Evolutionary conservation across 2,797 vertebrate species (phyloP), one percentile per base, ranked within the genome.

Genomic region (Pogonophryne albipinna): DNA sequence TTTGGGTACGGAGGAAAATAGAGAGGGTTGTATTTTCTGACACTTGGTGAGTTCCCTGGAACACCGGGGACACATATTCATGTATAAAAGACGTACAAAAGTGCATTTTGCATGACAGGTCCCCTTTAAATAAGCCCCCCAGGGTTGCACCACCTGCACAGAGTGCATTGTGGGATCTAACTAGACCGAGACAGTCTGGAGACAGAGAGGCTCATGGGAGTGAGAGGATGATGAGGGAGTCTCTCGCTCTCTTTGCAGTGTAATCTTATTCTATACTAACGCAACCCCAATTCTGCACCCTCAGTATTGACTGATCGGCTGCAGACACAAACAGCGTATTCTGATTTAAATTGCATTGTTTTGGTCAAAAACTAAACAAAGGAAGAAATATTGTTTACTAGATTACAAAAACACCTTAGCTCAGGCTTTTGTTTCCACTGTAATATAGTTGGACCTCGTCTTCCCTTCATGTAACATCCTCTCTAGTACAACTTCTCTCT

Each of bases 181-280:
- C 72, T 55, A 12, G 44, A 63, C 52, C 34, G 72, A 82, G 83
- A 86, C 80, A 71, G 66, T 5, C 57, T 76, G 85, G 78, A 88
- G 90, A 83, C 13, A 81, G 4, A 17, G 0, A 53, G 53, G 13
- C 78, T 83, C 46, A 55, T 0, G 34, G 84, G 87, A 90, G 60
- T 14, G 14, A 75, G 20, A 52, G 60, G 84, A 79, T 88, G 78
- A 85, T 74, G 16, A 56, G 57, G 9, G 4, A 67, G 19, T 66
- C 58, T 50, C 53, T 71, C n/a, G n/a, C 15, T 84, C 50, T 38
- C 50, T 67, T 81, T 84, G 87, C 84, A 85, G 85, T 80, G 81
- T 83, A 85, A 87, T 86, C 49, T 44, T 71, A 87, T 82, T 64
- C 68, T 15, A 47, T 15, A 66, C 67, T 41, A 57, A 81, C 64